Evolutionary conservation across 2,888 invertebrate species (phyloP), one percentile per base, ranked within the genome.

Genomic region (Aelia acuminata): DNA sequence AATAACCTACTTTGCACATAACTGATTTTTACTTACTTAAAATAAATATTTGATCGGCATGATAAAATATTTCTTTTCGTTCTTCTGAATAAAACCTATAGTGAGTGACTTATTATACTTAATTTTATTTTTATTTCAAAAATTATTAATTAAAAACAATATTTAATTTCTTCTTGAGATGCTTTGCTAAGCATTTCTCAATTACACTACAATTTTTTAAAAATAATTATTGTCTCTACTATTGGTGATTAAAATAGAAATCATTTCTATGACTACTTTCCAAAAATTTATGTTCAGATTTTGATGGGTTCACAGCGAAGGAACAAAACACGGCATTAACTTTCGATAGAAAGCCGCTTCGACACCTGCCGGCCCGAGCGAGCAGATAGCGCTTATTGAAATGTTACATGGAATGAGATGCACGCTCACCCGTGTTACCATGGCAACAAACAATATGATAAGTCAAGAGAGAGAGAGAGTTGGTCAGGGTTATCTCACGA

Each of bases 401-500:
- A 80, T 43, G 43, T 43, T 47, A 80, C n/a, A 3, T 3, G 80
- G 80, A 43, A 43, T 80, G 47, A 43, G 80, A 43, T 80, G 80
- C 80, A 39, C 80, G 43, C 43, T 80, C 47, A 11, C 18, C 80
- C 43, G 80, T 39, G 39, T 80, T 80, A 39, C 80, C 39, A 80
- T 80, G 80, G 63, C 63, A 80, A 80, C 43, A 15, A n/a, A 43
- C 22, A 43, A n/a, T n/a, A 39, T 80, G 80, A 47, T 80, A 43
- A 39, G 80, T n/a, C 35, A 22, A 43, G 80, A 43, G 80, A 80
- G 80, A 80, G 80, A 43, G 80, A 80, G 80, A 80, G 80, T 80
- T 80, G 80, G 43, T n/a, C 35, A 39, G 43, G 43, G 43, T 35
- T 80, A 80, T 80, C 80, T 47, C 80, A 43, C 80, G 80, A 80